Evolutionary conservation across 2,113 vertebrate species (phyloP), one percentile per base, ranked within the genome.

Genomic region (human): DNA sequence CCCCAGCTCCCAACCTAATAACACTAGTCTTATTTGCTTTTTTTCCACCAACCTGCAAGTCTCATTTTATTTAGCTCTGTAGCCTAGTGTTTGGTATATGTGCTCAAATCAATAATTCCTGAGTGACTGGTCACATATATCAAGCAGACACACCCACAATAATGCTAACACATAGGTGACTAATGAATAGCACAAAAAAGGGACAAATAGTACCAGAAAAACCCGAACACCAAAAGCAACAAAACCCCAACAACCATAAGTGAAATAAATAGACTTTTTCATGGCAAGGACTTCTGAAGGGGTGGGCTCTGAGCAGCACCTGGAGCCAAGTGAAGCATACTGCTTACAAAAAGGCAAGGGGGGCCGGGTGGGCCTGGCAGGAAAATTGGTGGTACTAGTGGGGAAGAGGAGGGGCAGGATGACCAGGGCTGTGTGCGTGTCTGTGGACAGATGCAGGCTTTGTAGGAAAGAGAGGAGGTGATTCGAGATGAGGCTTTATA

Each of bases 21-120:
- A 70, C 32, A 59, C 48, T 32, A 23, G 68, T 70, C 84, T 38
- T 68, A 43, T 48, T n/a, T 57, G 70, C 90, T 80, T 90, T 97
- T 97, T 43, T 17, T 45, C 72, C 85, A 25, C 35, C 45, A 66
- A 86, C 40, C 32, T 57, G 68, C 10, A 73, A 68, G 59, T 38
- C 68, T 40, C 27, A n/a, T 40, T 85, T 66, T 50, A 55, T 52
- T 82, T 30, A 50, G 82, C 45, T 45, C 57, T 78, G 20, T 8
- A 22, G 61, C 35, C 50, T 59, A 43, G 72, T n/a, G 40, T 43
- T 35, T 43, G 90, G 38, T 35, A 45, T 50, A 2, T 59, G 50
- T 38, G 61, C 45, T 72, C 79, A 57, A 72, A 50, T 66, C 38
- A 70, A 9, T 27, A 20, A 45, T 76, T 93, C 61, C 18, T 50